Base-by-base conservation (phyloP, 2,888 invertebrate genomes). In the Ethmia dodecea region DNA sequence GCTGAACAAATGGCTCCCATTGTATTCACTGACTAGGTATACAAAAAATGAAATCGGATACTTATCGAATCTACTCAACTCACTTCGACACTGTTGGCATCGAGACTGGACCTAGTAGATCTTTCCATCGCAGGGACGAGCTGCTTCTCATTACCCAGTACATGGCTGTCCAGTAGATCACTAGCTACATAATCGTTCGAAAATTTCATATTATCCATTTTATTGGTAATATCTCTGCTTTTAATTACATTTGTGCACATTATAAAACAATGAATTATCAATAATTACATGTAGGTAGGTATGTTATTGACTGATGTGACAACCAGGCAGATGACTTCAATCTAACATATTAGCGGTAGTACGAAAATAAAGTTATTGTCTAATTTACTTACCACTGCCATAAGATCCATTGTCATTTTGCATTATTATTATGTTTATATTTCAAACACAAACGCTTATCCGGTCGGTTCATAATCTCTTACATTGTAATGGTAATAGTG, bases 81-180 rank as follows among this genome's bases (percentile, higher is more conserved):
- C 61, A 87, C 87, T 58, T 87, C 87, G 37, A 87, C 75, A 55
- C 87, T 87, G 56, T 81, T 77, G 43, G 70, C 81, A 45, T 75
- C 84, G 38, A 84, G 64, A 46, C 80, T 83, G 44, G 83, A 79
- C 52, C 79, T 69, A 43, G 71, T 61, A 42, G 83, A 86, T 60
- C 72, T 65, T 59, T 79, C 81, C 84, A 84, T 84, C 35, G 72
- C 55, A 38, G 75, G 71, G 46, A 60, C 72, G 43, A 49, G 58
- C 45, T 68, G 61, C 64, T 81, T 81, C 5, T 18, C 18, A 60
- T 75, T 72, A 34, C 70, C 74, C 70, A 81, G 68, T 49, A 73
- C 84, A 83, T 86, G 81, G 76, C 77, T 79, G 60, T 80, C 86
- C 77, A 86, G 70, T 55, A 84, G 69, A 68, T 84, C 86, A 68